These are phyloP conservation scores for Eretmocerus hayati DNA, from an alignment of 2,888 invertebrate genomes.

Conservation along the genomic window DNA sequence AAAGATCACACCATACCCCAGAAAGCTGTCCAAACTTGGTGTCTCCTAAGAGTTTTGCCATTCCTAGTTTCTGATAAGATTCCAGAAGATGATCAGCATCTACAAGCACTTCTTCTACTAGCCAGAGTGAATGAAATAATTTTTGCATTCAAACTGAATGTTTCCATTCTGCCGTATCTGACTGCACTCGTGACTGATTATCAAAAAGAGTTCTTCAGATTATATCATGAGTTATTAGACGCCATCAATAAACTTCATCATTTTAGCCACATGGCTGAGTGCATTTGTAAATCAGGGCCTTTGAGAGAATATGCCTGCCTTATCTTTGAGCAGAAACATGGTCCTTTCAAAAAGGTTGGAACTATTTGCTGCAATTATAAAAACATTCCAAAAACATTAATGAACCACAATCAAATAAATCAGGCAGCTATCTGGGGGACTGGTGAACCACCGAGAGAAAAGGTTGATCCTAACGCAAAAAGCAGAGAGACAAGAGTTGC, in stretches of 20 bases:
- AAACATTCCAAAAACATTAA: conserved; percentile 5
- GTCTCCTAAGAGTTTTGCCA: conserved; percentile 18
- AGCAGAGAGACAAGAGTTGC: conserved; percentile 3
- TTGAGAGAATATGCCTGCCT: not conserved
- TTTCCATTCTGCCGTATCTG: not conserved
- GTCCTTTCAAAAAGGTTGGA: not conserved
- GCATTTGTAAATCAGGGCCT: conserved; percentile 1
- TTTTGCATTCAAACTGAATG: conserved; percentile 11
- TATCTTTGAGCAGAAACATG: conserved; percentile 1
- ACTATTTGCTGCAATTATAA: conserved; percentile 2
- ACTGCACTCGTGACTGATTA: not conserved
- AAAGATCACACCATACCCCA: conserved; percentile 17
- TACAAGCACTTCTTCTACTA: conserved; percentile 13
- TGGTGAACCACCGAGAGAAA: not conserved
- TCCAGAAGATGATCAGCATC: conserved; percentile 14
- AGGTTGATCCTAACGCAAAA: conserved; percentile 1
- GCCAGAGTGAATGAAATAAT: conserved; percentile 20
- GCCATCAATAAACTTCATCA: conserved; percentile 5
- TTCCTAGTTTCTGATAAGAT: conserved; percentile 19
- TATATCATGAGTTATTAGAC: not conserved
- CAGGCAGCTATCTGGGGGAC: not conserved
- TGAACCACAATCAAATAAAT: conserved; percentile 1
- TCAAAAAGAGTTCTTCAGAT: not conserved
- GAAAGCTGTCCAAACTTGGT: conserved; percentile 20
- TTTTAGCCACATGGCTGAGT: not conserved